Conservation (phyloP, 2,888 invertebrate species). For the Chironomus riparius region DNA sequence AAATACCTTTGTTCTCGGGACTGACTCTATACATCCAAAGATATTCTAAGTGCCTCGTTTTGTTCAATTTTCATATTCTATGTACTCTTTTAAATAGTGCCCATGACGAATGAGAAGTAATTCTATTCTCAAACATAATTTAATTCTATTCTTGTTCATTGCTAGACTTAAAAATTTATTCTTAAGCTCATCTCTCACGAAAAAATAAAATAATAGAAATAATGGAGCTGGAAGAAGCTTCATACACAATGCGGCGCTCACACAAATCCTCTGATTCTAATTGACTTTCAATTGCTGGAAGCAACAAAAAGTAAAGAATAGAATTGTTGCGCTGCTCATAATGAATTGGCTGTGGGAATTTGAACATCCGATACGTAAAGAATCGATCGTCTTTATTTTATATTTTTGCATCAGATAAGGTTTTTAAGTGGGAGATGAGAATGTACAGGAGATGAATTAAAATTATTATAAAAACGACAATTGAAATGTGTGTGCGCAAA, state of each 20-base stretch:
- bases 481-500: background rate
- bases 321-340: background rate
- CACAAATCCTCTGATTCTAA: background rate
- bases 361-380: background rate
- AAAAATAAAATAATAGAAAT: background rate
- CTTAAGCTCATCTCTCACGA: background rate
- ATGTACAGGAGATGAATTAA: background rate
- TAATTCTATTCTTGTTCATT: background rate
- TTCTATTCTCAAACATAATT: background rate
- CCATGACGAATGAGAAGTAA: background rate
- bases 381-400: background rate
- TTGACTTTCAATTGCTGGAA: constrained; percentile 5
- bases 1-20: background rate
- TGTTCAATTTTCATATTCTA: background rate
- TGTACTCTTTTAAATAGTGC: background rate
- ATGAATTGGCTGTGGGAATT: background rate
- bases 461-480: background rate
- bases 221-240: background rate
- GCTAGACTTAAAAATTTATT: background rate
- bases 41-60: too few relatives aligned
- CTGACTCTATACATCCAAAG: background rate
- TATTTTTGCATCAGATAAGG: background rate
- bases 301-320: background rate
- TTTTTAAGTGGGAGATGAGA: background rate
- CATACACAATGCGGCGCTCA: background rate